A percentile compares a stretch with the other conserved stretches of the same genome.
phyloP scores from a whole-genome alignment of 2,888 invertebrate species.

The Trichopria drosophilae region DNA sequence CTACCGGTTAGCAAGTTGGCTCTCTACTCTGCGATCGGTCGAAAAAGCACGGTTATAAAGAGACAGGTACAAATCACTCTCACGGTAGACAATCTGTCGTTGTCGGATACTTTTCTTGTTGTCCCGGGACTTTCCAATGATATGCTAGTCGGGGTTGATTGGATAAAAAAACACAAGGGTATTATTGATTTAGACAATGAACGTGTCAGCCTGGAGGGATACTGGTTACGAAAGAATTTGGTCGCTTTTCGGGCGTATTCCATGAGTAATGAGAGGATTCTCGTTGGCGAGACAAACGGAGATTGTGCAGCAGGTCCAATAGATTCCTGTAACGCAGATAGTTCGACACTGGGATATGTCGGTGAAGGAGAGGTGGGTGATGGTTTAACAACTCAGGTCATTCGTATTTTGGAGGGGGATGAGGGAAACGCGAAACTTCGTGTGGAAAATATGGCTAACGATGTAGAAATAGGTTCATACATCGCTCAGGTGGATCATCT shows the following conservation, averaged over 20 bases:
- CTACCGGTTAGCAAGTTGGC: not conserved
- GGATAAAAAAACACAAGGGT: not conserved
- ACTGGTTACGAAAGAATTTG: not conserved
- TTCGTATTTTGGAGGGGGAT: no score
- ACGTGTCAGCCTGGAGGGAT: not conserved
- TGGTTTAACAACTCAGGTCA: no score
- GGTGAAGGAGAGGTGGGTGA: no score
- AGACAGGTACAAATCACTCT: not conserved
- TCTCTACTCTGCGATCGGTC: not conserved
- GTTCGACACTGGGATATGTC: no score
- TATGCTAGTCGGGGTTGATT: not conserved
- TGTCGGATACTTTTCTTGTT: not conserved
- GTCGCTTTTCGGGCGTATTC: no score
- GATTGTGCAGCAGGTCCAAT: no score
- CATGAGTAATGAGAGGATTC: no score
- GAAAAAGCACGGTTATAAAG: not conserved
- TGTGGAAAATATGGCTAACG: no score
- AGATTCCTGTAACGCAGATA: no score
- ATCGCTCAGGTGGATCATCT: not conserved
- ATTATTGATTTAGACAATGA: not conserved
- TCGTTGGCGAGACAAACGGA: no score
- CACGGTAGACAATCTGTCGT: not conserved
- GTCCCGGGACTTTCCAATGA: not conserved
- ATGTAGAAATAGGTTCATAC: not conserved
- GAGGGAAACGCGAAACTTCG: no score